These are phyloP conservation scores for Otus scops DNA, from an alignment of 2,797 vertebrate genomes.

Conservation along the genomic window DNA sequence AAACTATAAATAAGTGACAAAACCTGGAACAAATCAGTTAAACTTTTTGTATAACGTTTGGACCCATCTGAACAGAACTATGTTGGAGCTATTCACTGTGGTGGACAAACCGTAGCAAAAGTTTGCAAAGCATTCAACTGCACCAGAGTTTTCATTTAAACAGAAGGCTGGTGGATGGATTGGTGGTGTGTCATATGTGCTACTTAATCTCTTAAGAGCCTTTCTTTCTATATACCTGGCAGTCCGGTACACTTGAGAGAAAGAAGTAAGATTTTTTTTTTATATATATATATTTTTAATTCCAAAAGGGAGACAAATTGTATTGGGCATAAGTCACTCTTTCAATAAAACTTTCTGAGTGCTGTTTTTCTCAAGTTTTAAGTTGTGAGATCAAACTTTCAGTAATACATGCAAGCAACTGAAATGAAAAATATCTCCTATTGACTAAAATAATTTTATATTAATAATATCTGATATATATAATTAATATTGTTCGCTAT, in stretches of 20 bases:
- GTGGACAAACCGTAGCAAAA: not conserved
- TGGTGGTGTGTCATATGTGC: fast-evolving
- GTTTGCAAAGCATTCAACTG: not conserved
- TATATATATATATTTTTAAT: too few species aligned
- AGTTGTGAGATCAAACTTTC: not conserved
- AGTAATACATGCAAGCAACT: not conserved
- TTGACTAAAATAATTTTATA: not conserved
- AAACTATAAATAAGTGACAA: fast-evolving
- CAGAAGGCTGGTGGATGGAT: not conserved
- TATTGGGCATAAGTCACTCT: fast-evolving
- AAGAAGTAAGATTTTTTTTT: not conserved
- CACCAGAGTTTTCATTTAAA: fast-evolving
- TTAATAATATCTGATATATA: not conserved
- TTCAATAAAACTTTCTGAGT: not conserved
- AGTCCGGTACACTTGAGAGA: not conserved
- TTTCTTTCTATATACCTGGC: not conserved
- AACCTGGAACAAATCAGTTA: not conserved
- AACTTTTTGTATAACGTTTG: not conserved
- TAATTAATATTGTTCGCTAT: not conserved
- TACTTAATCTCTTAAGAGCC: not conserved
- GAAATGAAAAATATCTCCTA: not conserved
- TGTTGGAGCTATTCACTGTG: not conserved
- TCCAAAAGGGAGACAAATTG: not conserved
- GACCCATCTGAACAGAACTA: fast-evolving
- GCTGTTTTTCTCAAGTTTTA: not conserved